Base-by-base conservation (phyloP, 2,113 vertebrate species). In the Anguilla rostrata region DNA sequence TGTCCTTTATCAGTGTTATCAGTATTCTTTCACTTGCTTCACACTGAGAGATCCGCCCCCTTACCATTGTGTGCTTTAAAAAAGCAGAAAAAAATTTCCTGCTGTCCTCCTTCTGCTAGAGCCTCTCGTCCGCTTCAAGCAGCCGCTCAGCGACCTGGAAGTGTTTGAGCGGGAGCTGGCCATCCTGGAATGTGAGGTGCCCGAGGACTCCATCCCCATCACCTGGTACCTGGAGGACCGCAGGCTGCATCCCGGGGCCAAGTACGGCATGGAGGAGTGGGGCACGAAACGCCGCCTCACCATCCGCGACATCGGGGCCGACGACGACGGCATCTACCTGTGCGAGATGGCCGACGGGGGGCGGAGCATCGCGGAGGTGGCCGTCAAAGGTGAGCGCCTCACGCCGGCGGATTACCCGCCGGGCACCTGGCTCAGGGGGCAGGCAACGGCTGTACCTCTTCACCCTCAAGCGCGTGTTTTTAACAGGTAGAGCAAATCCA, bases 321-420 rank as follows among this genome's bases (percentile, higher is more conserved):
- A 99, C 0, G 98, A 99, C 0, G 98, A 99, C 0, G 98, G 98
- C 7, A 95, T 99, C 90, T 99, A 99, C 91, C 96, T 99, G 56
- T 99, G 98, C 34, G 97, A 99, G 92, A 99, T 99, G 97, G 95
- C 97, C 18, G 97, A 97, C 92, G 97, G 98, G 0, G 97, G 97
- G 1, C 96, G 97, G 93, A 98, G 97, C 15, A 97, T 99, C 11
- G 98, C 98, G 0, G 97, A 98, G 79, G 97, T 99, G 40, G 97
- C 98, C 0, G 98, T 99, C 39, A 97, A 96, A 98, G 98, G 98
- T 99, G 92, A 95, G 84, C 60, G 84, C 29, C 60, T n/a, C 6
- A 16, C 11, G 5, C 20, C n/a, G 20, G 26, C 0, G 15, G 39
- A 75, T 16, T n/a, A 71, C 5, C n/a, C 12, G 43, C 60, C 40